Evolutionary conservation across 2,113 vertebrate genomes (phyloP), one percentile per base, ranked within the genome.

Genomic region (Neolamprologus variostigma): DNA sequence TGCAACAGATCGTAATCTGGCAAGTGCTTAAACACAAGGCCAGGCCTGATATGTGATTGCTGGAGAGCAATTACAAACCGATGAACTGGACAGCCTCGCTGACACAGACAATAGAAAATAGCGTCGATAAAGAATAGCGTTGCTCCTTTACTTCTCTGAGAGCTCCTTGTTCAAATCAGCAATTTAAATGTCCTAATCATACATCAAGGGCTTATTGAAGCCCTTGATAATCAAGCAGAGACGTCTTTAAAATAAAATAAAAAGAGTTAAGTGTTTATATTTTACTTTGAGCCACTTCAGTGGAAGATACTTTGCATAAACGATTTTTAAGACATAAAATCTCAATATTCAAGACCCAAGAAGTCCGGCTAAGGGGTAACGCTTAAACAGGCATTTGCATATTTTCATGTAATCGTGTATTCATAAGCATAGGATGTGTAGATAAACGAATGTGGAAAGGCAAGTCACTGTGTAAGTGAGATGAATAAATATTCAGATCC

Each of bases 1-100:
- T 92, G 92, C 86, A 84, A 89, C 85, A 90, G 91, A 94, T 93
- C 55, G 87, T 93, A 89, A 95, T 96, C 91, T 91, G 81, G 66
- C 14, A 11, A 57, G 66, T 78, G 76, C 14, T 6, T 68, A 31
- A 13, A 54, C 80, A 80, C 17, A 59, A 59, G 55, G 26, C 83
- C 82, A 31, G 66, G 66, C 83, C 33, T 83, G 84, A 86, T 78
- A 68, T 82, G 86, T 80, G 53, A 89, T 51, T 45, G 35, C 21
- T 53, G 37, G 59, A 31, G 68, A 85, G 73, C 81, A 86, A 92
- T 91, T 79, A 88, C 11, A 82, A 53, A 86, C 21, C 8, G 4
- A 53, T 13, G 66, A 42, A 61, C 66, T 37, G 17, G 23, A 83
- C 61, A n/a, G 66, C 59, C 9, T 82, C 4, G 6, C 17, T n/a